Evolutionary conservation across 2,888 invertebrate genomes (phyloP), one percentile per base, ranked within the genome.

Genomic region (Neria commutata): DNA sequence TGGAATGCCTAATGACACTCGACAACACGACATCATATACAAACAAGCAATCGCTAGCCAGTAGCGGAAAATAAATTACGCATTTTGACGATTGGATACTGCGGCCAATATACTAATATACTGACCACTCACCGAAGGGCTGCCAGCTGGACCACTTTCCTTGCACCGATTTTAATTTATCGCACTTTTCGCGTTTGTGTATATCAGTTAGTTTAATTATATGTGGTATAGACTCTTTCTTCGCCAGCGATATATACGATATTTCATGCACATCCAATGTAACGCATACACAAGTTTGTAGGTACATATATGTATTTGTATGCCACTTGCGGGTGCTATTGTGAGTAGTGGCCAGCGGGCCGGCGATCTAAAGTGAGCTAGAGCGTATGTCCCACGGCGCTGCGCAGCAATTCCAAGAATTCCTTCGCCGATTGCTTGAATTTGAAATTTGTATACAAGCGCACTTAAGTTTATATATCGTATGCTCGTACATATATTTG

Each of bases 1-100:
- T 46, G 50, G 56, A 51, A 34, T 56, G 56, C 33, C n/a, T 45
- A 34, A 50, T 46, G 56, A 40, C 55, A 55, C 48, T 55, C 55
- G 37, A n/a, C n/a, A n/a, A n/a, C n/a, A n/a, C n/a, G n/a, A n/a
- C n/a, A n/a, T n/a, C n/a, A n/a, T n/a, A n/a, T n/a, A n/a, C n/a
- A n/a, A n/a, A n/a, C n/a, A n/a, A n/a, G n/a, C n/a, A n/a, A n/a
- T n/a, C n/a, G n/a, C n/a, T n/a, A n/a, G n/a, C n/a, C n/a, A n/a
- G n/a, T n/a, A n/a, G n/a, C n/a, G n/a, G n/a, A n/a, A n/a, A n/a
- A n/a, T n/a, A n/a, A n/a, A n/a, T n/a, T n/a, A n/a, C n/a, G n/a
- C n/a, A n/a, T n/a, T n/a, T n/a, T n/a, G n/a, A n/a, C n/a, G n/a
- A n/a, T n/a, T n/a, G n/a, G n/a, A n/a, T n/a, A n/a, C n/a, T n/a